Conservation (phyloP, 2,113 vertebrate species). For the Symphodus melops region DNA sequence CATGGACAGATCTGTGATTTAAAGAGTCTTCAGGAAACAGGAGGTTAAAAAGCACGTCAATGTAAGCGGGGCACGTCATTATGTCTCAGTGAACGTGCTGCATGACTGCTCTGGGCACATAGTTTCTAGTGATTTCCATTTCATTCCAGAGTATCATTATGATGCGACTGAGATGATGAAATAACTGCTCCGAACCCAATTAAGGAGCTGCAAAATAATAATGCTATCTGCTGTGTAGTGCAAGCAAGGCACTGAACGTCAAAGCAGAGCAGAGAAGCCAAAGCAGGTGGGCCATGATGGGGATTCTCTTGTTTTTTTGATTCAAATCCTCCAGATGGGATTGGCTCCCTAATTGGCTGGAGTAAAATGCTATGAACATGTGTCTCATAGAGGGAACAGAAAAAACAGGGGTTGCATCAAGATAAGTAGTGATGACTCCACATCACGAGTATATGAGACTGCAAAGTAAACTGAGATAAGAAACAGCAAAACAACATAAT, state of each 20-base stretch:
- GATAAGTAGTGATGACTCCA: slow-evolving; percentile 21
- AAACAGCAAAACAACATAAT: slow-evolving; percentile 2
- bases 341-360: slow-evolving; percentile 38
- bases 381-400: slow-evolving; percentile 27
- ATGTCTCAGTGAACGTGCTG: slow-evolving; percentile 33
- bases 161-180: slow-evolving; percentile 45
- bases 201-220: slow-evolving; percentile 49
- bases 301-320: slow-evolving; percentile 42
- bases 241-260: slow-evolving; percentile 22
- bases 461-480: neutral
- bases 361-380: slow-evolving; percentile 37
- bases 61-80: slow-evolving; percentile 51
- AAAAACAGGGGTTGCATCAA: slow-evolving; percentile 20
- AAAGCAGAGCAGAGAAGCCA: slow-evolving; percentile 20
- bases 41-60: slow-evolving; percentile 35
- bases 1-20: slow-evolving; percentile 37
- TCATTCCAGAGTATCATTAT: slow-evolving; percentile 58
- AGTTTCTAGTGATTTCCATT: slow-evolving; percentile 46
- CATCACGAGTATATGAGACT: neutral
- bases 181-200: slow-evolving; percentile 55
- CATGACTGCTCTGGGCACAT: slow-evolving; percentile 28
- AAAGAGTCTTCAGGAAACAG: slow-evolving; percentile 16
- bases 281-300: slow-evolving; percentile 44
- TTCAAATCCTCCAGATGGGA: slow-evolving; percentile 53
- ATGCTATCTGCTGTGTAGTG: slow-evolving; percentile 43